phyloP scores from a whole-genome alignment of 2,888 invertebrate species.

The Lamellibrachia satsuma region DNA sequence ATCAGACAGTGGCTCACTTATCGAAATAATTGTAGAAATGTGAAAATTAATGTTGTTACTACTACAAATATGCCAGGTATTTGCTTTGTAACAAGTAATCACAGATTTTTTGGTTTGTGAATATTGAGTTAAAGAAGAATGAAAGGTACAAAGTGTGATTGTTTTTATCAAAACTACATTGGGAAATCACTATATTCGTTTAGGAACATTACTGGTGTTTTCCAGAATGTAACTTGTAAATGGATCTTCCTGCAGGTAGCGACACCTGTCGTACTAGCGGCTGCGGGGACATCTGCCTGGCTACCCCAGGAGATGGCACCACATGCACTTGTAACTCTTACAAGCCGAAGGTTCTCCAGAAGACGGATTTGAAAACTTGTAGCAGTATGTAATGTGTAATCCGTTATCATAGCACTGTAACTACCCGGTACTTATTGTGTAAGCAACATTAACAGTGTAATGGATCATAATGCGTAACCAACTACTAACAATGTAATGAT shows the following conservation, averaged over 20 bases:
- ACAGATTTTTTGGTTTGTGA: too few relatives aligned
- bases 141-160: not conserved
- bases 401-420: too few relatives aligned
- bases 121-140: not conserved
- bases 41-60: not conserved
- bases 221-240: not conserved
- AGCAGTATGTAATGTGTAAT: not conserved
- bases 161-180: not conserved
- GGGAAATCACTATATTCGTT: not conserved
- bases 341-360: conserved; percentile 45
- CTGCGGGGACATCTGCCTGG: conserved; percentile 52
- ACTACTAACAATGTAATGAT: too few relatives aligned
- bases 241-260: conserved; percentile 24
- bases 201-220: not conserved
- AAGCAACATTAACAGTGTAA: too few relatives aligned
- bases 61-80: not conserved
- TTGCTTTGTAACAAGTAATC: not conserved
- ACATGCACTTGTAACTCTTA: conserved; percentile 25
- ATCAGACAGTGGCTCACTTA: not conserved
- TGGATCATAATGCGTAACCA: too few relatives aligned
- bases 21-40: not conserved
- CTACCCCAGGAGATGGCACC: conserved; percentile 37
- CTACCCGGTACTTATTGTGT: too few relatives aligned
- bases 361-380: conserved; percentile 17
- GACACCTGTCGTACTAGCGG: conserved; percentile 44